A percentile compares a stretch with the other conserved stretches of the same genome.
Conservation (phyloP, 1,140 invertebrate species). For the Triops longicaudatus region DNA sequence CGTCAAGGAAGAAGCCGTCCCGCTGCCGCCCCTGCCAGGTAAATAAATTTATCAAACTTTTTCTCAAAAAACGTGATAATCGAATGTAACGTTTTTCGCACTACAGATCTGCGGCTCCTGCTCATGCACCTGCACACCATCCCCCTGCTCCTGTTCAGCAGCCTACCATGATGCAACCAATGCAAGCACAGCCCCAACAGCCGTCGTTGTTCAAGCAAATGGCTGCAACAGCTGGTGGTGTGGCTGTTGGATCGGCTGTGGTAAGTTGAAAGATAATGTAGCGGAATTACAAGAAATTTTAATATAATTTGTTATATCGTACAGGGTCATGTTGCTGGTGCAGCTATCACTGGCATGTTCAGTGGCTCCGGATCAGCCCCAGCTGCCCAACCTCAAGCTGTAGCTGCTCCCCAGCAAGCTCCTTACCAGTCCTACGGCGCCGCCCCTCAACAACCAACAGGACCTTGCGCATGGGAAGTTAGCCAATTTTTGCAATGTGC, state of each 20-base stretch:
- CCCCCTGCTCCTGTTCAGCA: conserved; percentile 45
- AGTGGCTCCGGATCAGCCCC: conserved; percentile 58
- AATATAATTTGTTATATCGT: conserved; percentile 25
- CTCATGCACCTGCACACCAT: conserved; percentile 42
- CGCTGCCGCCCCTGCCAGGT: conserved; percentile 24
- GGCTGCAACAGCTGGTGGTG: conserved; percentile 74
- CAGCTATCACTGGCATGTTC: conserved; percentile 73
- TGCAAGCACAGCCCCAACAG: conserved; percentile 44
- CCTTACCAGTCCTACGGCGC: conserved; percentile 36
- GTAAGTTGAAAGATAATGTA: conserved; percentile 39
- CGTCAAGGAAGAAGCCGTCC: conserved; percentile 28
- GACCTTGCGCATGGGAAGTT: conserved; percentile 78
- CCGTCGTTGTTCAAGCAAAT: conserved; percentile 71
- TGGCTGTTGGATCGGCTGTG: conserved; percentile 77
- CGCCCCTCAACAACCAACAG: conserved; percentile 45
- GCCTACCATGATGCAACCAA: conserved; percentile 36
- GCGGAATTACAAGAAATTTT: neutral
- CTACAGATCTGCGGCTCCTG: conserved; percentile 37
- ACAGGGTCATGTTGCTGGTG: conserved; percentile 72
- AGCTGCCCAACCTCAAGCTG: conserved; percentile 40
- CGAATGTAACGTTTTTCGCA: neutral
- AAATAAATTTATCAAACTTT: neutral
- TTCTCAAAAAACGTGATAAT: too few relatives aligned
- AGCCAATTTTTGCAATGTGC: conserved; percentile 83
- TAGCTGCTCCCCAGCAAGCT: conserved; percentile 35